Base-by-base conservation (phyloP, 2,888 invertebrate genomes). In the Drosophila pullipes region DNA sequence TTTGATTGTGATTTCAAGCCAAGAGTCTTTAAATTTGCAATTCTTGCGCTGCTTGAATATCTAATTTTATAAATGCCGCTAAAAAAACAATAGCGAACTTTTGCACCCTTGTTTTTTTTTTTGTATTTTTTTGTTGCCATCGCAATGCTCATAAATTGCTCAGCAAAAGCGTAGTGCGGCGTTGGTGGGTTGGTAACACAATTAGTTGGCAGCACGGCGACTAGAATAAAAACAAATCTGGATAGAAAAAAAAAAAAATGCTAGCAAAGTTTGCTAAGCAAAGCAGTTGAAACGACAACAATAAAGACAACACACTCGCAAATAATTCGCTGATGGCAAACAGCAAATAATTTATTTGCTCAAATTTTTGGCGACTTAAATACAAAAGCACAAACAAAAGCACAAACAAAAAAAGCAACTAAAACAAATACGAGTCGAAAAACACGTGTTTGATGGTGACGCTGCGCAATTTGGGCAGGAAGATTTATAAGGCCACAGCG, bases 401-500 rank as follows among this genome's bases (percentile, higher is more conserved):
- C 49, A 9, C 49, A 49, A 11, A 37, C 55, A 55, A 57, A 52
- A 39, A 9, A 11, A n/a, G 1, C 4, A n/a, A 6, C n/a, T 13
- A 7, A n/a, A n/a, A 47, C 25, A 47, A 47, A 47, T 9, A 30
- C n/a, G 47, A 47, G 37, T 10, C 28, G 37, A 57, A 44, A 74
- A 64, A 75, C 69, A 74, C 75, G 75, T 75, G 75, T 64, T 58
- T 75, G 69, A 60, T 71, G 73, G 66, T 57, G 73, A 73, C 74
- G 74, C 85, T 87, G 88, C 88, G 83, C 80, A 80, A 88, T 84
- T 84, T 80, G 74, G 71, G 66, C 71, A 39, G 58, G 47, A 85
- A 87, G 85, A 83, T 87, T 87, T 83, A 85, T 84, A 82, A 82
- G 79, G 74, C 83, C 83, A 74, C 83, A 83, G 81, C 78, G 63